phyloP scores from a whole-genome alignment of 2,113 vertebrate species.

The Tympanuchus pallidicinctus region DNA sequence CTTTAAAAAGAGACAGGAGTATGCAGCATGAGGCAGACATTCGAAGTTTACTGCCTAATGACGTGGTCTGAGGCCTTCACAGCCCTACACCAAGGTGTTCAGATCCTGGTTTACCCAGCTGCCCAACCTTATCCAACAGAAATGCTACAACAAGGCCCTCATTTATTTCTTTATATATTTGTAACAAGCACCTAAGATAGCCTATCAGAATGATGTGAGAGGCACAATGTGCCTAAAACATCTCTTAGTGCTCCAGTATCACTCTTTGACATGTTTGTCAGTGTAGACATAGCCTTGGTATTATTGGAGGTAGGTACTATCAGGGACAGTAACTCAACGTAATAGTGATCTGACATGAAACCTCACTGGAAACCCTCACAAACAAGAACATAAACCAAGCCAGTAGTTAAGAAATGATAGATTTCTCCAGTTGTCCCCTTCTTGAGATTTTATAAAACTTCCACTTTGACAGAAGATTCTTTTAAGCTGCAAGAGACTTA shows the following conservation, averaged over 20 bases:
- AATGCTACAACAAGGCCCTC: not conserved
- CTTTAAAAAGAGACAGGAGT: not conserved
- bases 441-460: not conserved
- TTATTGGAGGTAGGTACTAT: not conserved
- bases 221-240: not conserved
- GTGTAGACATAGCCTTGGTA: not conserved
- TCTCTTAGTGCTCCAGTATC: not conserved
- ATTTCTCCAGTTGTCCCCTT: not conserved
- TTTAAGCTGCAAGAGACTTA: not conserved
- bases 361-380: not conserved
- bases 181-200: not conserved
- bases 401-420: not conserved
- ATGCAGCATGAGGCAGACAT: not conserved
- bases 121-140: not conserved
- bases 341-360: accelerated
- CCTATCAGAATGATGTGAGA: not conserved
- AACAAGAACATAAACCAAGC: not conserved
- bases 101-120: not conserved
- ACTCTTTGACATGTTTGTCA: not conserved
- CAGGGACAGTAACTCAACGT: not conserved
- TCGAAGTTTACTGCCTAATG: not conserved
- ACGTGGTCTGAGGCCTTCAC: not conserved
- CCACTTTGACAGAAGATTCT: not conserved
- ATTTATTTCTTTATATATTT: not conserved
- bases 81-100: not conserved